Conservation (phyloP, 2,113 vertebrate genomes). For the Hippolais icterina region DNA sequence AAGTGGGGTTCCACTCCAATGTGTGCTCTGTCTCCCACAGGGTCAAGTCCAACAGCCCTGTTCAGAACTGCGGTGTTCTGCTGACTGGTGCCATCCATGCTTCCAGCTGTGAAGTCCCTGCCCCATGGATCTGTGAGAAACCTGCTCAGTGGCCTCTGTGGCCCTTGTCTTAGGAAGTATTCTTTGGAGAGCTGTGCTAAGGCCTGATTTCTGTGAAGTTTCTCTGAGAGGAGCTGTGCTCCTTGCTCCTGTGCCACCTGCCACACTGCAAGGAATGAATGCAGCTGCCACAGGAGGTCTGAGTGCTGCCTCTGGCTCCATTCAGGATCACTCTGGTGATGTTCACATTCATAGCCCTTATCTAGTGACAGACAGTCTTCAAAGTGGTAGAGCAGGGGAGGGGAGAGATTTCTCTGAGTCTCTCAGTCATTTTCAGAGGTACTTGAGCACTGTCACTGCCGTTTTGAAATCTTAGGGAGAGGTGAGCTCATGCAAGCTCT, state of each 20-base stretch:
- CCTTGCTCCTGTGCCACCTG: background rate
- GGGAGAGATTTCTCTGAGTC: background rate
- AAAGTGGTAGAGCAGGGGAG: background rate
- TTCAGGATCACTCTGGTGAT: background rate
- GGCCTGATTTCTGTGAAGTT: background rate
- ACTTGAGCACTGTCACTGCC: background rate
- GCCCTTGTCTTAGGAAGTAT: background rate
- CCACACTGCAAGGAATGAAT: background rate
- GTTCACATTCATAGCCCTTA: background rate
- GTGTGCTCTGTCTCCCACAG: background rate
- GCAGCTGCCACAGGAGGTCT: background rate
- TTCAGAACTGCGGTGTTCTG: accelerated
- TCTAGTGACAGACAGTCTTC: background rate
- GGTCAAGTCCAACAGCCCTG: background rate
- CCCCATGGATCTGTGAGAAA: background rate
- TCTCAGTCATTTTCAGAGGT: background rate
- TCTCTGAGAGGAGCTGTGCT: background rate
- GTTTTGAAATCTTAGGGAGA: background rate
- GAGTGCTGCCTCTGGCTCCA: background rate
- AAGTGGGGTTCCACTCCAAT: background rate
- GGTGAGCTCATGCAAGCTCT: background rate
- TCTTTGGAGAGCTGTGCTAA: background rate
- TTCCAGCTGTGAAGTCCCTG: background rate
- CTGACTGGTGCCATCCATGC: accelerated
- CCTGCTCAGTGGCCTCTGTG: background rate